phyloP scores from a whole-genome alignment of 2,888 invertebrate species.

The Thereva nobilitata region DNA sequence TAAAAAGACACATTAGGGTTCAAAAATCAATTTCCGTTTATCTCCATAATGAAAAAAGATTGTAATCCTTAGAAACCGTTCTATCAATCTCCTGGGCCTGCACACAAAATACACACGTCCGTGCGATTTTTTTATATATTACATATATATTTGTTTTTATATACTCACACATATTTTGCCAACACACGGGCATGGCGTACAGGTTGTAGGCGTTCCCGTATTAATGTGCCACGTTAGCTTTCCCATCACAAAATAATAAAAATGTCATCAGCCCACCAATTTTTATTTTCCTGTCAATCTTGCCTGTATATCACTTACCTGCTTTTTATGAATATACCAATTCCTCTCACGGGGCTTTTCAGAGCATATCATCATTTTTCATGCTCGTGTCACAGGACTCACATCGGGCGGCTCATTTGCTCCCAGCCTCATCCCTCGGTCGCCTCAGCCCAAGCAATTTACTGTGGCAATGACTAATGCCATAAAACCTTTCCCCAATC shows the following conservation, averaged over 20 bases:
- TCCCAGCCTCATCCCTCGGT: background rate
- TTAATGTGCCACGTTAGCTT: conserved; percentile 4
- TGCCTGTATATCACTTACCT: conserved; percentile 14
- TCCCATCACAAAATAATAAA: conserved; percentile 29
- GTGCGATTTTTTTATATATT: too few relatives aligned
- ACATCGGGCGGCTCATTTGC: background rate
- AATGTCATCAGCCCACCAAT: conserved; percentile 29
- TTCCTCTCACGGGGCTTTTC: conserved; percentile 18
- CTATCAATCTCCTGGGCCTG: too few relatives aligned
- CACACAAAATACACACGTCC: too few relatives aligned
- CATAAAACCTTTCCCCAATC: conserved; percentile 34
- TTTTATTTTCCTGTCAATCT: conserved; percentile 27
- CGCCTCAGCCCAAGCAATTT: conserved; percentile 8
- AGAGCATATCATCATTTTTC: conserved; percentile 26
- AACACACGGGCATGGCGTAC: too few relatives aligned
- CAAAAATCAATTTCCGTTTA: too few relatives aligned
- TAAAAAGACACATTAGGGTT: too few relatives aligned
- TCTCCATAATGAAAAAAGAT: too few relatives aligned
- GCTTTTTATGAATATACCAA: conserved; percentile 15
- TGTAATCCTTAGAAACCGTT: too few relatives aligned
- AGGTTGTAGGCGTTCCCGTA: too few relatives aligned
- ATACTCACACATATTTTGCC: too few relatives aligned
- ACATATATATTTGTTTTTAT: too few relatives aligned
- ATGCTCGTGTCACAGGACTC: conserved; percentile 16
- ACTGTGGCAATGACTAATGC: conserved; percentile 29